Evolutionary conservation across 2,797 vertebrate genomes (phyloP), one percentile per base, ranked within the genome.

Genomic region (Sciurus vulgaris): DNA sequence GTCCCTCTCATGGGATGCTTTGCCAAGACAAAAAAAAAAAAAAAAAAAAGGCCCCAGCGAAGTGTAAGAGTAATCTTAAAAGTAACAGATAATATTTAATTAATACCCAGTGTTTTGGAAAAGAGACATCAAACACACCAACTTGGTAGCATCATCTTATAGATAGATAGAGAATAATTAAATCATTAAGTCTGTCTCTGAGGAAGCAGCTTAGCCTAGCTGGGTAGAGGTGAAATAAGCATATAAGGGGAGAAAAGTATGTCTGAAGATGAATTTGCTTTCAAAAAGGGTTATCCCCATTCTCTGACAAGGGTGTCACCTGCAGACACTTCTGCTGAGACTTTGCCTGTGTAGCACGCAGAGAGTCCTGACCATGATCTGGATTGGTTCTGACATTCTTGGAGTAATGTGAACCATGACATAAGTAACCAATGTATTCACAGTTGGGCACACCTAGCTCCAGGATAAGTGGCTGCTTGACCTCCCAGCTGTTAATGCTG

Each of bases 11-110:
- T 11, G 3, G 38, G 76, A 59, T 35, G 70, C 20, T 30, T 85
- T 73, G 24, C 54, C 63, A 22, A 93, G n/a, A 30, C 47, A 33
- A 3, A 65, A 70, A 86, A 49, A 70, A 86, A 49, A 30, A 38
- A 33, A 3, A 65, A 70, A 86, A 49, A 70, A 86, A 49, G 44
- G 51, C 14, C 44, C 69, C 8, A 10, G 83, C 47, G 67, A 49
- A 9, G 41, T 67, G 38, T 17, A 63, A 79, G 63, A 67, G n/a
- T 47, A 30, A 63, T 59, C 70, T 87, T 24, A 26, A 38, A 92
- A 67, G 59, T 59, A 51, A 35, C 38, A 94, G 65, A 67, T 74
- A 22, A n/a, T 73, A 38, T 7, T 26, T 76, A 93, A 96, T 96
- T 94, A 12, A 70, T 78, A 35, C 0, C 6, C 44, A 22, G 67